Conservation (phyloP, 2,797 vertebrate genomes). For the Menidia menidia region DNA sequence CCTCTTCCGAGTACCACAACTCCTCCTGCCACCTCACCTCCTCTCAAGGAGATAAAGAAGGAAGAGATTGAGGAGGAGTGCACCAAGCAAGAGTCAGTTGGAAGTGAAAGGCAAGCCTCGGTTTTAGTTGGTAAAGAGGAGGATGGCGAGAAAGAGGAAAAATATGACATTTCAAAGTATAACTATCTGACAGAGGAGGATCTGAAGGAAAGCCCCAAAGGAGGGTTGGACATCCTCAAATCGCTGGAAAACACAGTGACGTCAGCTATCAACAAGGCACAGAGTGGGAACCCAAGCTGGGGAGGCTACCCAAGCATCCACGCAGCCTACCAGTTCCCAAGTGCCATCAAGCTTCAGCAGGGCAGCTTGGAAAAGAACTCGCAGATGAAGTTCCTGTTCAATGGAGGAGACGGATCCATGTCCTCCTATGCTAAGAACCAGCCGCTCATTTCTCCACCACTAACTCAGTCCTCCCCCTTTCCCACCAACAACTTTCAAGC, state of each 20-base stretch:
- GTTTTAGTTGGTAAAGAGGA: conserved; percentile 64
- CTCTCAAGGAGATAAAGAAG: conserved; percentile 88
- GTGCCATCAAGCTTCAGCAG: conserved; percentile 90
- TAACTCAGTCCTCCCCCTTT: conserved; percentile 91
- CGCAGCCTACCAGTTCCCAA: conserved; percentile 97
- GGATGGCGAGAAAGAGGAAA: conserved; percentile 87
- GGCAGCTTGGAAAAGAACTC: conserved; percentile 87
- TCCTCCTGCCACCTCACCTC: conserved; percentile 82
- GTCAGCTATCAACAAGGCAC: conserved; percentile 97
- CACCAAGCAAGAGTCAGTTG: conserved; percentile 76
- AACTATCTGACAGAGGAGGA: conserved; percentile 97
- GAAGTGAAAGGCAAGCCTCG: conserved; percentile 81
- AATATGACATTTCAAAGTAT: conserved; percentile 91
- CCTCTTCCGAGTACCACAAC: conserved; percentile 69
- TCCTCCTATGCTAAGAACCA: conserved; percentile 88
- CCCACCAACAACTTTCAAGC: conserved; percentile 94
- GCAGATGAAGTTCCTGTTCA: conserved; percentile 88
- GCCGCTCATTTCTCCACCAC: conserved; percentile 87
- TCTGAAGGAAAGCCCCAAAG: conserved; percentile 95
- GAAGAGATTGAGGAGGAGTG: conserved; percentile 88
- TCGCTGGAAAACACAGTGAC: conserved; percentile 98
- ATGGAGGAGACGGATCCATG: conserved; percentile 77
- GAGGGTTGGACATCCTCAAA: conserved; percentile 96
- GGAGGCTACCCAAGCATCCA: conserved; percentile 98
- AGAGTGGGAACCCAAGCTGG: conserved; percentile 97